A percentile compares a stretch with the other conserved stretches of the same genome.
phyloP scores from a whole-genome alignment of 2,113 vertebrate genomes.

The Scopus umbretta region DNA sequence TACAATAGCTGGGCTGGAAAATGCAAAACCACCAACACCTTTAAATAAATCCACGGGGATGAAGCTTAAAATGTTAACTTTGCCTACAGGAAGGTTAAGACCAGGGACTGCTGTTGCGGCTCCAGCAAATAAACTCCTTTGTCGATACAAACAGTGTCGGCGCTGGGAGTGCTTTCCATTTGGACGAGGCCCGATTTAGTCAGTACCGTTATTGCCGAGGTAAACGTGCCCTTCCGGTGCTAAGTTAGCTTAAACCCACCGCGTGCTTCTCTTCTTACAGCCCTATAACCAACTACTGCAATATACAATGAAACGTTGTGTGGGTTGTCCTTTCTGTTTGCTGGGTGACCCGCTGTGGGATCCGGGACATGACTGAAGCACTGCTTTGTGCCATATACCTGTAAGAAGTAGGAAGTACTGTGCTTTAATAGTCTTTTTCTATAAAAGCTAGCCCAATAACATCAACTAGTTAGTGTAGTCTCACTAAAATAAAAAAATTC shows the following conservation, averaged over 20 bases:
- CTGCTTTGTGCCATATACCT: not conserved
- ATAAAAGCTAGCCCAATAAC: not conserved
- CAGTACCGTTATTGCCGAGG: not conserved
- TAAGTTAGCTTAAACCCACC: not conserved
- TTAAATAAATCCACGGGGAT: not conserved
- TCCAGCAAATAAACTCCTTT: not conserved
- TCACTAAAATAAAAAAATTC: not conserved
- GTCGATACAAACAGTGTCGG: not conserved
- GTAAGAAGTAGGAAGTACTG: not conserved
- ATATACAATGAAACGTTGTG: fast-evolving
- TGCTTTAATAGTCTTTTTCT: not conserved
- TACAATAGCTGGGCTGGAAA: not conserved
- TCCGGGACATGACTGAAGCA: not conserved
- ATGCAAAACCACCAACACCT: not conserved
- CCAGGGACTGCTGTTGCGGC: not conserved
- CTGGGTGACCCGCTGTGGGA: not conserved
- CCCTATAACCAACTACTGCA: not conserved
- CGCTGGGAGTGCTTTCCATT: not conserved
- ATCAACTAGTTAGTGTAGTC: not conserved
- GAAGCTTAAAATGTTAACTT: not conserved
- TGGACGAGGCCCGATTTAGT: not conserved
- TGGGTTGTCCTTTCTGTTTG: not conserved
- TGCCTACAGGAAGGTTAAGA: not conserved
- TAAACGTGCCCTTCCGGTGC: not conserved
- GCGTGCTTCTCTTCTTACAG: not conserved